Conservation (phyloP, 1,140 invertebrate genomes). For the Panagrolaimus sp. region DNA sequence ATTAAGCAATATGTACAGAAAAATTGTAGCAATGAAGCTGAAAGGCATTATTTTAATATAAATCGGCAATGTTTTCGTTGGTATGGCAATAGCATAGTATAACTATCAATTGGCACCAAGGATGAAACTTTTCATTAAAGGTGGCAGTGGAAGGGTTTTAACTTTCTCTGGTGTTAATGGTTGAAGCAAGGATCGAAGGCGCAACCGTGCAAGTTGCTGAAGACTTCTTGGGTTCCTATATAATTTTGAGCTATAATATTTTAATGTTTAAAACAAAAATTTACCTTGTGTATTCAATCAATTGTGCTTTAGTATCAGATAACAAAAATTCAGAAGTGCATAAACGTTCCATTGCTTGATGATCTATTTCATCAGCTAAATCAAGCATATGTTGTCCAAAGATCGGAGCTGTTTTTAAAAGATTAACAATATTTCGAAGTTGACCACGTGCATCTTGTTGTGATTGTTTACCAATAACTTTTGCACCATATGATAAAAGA, state of each 20-base stretch:
- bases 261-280: not conserved
- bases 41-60: no score
- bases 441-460: constrained; percentile 22
- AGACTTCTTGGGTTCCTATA: constrained; percentile 14
- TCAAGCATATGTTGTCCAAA: constrained; percentile 10
- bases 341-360: constrained; percentile 1
- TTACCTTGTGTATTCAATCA: not conserved
- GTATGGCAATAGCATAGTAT: no score
- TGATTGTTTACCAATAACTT: constrained; percentile 19
- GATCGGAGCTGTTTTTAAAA: constrained; percentile 3
- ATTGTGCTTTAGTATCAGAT: not conserved
- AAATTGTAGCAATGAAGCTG: no score
- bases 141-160: constrained; percentile 22
- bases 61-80: no score
- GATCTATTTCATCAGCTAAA: constrained; percentile 3
- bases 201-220: constrained; percentile 18
- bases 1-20: no score
- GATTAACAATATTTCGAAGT: constrained; percentile 21
- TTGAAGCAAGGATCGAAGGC: constrained; percentile 14
- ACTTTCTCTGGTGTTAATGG: constrained; percentile 19
- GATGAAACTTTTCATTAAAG: constrained; percentile 13
- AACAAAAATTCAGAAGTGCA: not conserved
- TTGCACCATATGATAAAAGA: constrained; percentile 22
- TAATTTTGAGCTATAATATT: no score
- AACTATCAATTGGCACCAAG: constrained; percentile 7